Conservation (phyloP, 2,888 invertebrate species). For the Laspeyria flexula region DNA sequence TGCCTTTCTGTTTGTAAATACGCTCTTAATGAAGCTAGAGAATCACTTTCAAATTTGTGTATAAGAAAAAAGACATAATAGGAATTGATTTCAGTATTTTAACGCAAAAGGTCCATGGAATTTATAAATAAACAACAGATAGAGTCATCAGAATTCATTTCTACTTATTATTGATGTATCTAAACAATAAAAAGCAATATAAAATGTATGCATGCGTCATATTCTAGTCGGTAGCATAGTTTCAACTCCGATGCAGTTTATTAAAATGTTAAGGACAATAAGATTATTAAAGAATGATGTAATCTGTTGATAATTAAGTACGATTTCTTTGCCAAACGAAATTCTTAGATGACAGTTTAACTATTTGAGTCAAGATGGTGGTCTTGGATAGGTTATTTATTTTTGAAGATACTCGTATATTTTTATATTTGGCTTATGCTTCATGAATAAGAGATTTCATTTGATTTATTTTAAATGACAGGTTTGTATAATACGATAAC, state of each 20-base stretch:
- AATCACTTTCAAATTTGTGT: too few species aligned
- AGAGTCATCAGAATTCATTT: not conserved
- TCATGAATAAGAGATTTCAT: too few species aligned
- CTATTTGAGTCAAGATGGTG: constrained; percentile 11
- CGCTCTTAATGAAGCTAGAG: too few species aligned
- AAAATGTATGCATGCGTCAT: constrained; percentile 33
- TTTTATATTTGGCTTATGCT: too few species aligned
- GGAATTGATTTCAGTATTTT: too few species aligned
- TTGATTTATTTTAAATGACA: too few species aligned
- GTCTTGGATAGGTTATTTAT: constrained; percentile 1
- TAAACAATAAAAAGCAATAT: constrained; percentile 17
- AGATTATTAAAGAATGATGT: constrained; percentile 25
- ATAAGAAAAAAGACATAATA: too few species aligned
- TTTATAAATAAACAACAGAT: too few species aligned
- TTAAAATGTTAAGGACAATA: constrained; percentile 19
- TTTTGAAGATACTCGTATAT: not conserved
- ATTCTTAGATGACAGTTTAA: constrained; percentile 10
- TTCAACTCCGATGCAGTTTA: constrained; percentile 28
- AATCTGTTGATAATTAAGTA: constrained; percentile 30
- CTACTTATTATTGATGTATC: not conserved
- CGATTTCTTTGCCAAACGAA: constrained; percentile 28
- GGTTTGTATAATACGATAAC: too few species aligned
- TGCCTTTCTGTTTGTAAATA: too few species aligned
- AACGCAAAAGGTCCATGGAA: too few species aligned
- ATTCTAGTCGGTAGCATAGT: constrained; percentile 27